Evolutionary conservation across 2,888 invertebrate genomes (phyloP), one percentile per base, ranked within the genome.

Genomic region (Charanyca ferruginea): DNA sequence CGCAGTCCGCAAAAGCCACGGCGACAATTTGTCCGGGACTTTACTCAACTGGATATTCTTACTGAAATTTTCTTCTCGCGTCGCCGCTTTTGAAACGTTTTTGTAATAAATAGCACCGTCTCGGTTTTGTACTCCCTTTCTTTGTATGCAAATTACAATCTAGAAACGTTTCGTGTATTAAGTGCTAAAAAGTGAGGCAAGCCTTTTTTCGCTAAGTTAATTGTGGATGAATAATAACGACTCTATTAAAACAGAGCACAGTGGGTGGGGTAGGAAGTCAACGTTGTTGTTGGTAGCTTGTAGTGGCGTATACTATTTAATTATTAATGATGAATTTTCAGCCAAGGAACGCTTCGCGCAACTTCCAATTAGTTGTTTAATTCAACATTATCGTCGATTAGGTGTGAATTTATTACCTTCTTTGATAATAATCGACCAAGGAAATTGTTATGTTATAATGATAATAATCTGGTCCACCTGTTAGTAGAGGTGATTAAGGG

Each of bases 21-120:
- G 85, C 87, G 89, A 89, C 91, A 87, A 91, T 93, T 92, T 91
- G 90, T 91, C 89, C 87, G 83, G 83, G 88, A 88, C 85, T 91
- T 91, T 90, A 89, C 87, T 86, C 83, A 73, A 84, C 85, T 86
- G 85, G 82, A 85, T 87, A 87, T 87, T 89, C 84, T 72, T 74
- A 73, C 78, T 83, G 74, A 80, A 85, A 81, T 85, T 84, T 85
- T 83, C 80, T 75, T 67, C 79, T 65, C 75, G 68, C 66, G 32
- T 73, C 66, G 66, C 64, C 77, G 82, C 81, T 85, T 86, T 86
- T 83, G 68, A 83, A 85, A 84, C 77, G 82, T 80, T 85, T 80
- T 77, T 78, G 79, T 82, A 79, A 83, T 83, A 85, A 86, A 87
- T 85, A 77, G 80, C 75, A 41, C 64, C 74, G 76, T 77, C 77